Conservation (phyloP, 92 coral and sea anemone genomes). For the Metridium senile region DNA sequence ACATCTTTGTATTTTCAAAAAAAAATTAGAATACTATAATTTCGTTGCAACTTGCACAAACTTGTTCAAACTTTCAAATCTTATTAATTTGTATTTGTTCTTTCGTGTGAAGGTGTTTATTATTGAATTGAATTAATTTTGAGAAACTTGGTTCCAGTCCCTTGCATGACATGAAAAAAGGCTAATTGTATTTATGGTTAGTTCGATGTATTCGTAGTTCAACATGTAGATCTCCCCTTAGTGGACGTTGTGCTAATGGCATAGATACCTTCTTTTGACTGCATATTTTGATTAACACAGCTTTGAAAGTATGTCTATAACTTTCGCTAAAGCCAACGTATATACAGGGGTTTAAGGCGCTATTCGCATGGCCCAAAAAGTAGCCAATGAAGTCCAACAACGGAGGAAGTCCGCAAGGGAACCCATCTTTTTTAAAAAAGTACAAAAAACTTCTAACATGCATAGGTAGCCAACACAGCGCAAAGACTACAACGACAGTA, state of each 20-base stretch:
- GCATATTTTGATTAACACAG: constrained; percentile 22
- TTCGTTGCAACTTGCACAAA: no score
- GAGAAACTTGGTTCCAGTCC: no score
- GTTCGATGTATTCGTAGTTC: constrained; percentile 23
- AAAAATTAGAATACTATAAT: no score
- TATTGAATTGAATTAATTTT: no score
- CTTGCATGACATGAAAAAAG: no score
- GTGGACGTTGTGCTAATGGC: not conserved
- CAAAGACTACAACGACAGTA: constrained; percentile 58
- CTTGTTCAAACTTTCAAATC: no score
- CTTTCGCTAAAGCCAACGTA: constrained; percentile 60
- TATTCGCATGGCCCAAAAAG: constrained; percentile 76
- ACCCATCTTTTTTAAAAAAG: constrained; percentile 49
- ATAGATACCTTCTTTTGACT: not conserved
- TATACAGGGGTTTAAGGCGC: constrained; percentile 70
- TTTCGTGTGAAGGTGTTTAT: no score
- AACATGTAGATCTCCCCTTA: not conserved
- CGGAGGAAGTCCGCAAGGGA: constrained; percentile 69
- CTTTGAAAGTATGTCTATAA: constrained; percentile 35
- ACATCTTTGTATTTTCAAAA: no score
- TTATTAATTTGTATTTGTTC: no score
- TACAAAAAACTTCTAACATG: constrained; percentile 62
- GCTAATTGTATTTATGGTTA: constrained; percentile 5
- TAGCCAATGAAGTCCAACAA: constrained; percentile 68
- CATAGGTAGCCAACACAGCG: constrained; percentile 78